Base-by-base conservation (phyloP, 2,797 vertebrate genomes). In the Dipus sagitta region DNA sequence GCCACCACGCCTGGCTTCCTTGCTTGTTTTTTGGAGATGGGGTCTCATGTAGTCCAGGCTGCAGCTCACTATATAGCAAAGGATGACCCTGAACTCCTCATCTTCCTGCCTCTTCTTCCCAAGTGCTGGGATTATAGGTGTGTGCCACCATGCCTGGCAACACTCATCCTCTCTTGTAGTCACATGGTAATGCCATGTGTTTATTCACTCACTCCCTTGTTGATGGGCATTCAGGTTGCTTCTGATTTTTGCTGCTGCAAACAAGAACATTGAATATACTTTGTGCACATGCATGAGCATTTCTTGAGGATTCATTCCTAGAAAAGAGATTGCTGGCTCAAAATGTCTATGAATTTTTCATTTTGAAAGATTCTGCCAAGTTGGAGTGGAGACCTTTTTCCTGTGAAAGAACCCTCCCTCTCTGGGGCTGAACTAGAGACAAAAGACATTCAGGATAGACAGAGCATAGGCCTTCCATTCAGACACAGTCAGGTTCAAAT, bases 291-390 rank as follows among this genome's bases (percentile, higher is more conserved):
- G 68, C 87, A 32, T 72, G 92, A 95, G 30, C 71, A 68, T 90
- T 96, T 96, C 92, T 94, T 95, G 90, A 96, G 94, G 83, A 96
- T 88, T 95, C 86, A 89, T 96, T 96, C 96, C 93, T 96, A 88
- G 94, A 95, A 95, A 90, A 95, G 91, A 94, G 74, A 95, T 83
- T 92, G 82, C 86, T 96, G 95, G 92, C 90, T 96, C 93, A 78
- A 93, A 95, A 76, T n/a, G 32, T 71, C 20, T 75, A 94, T 94
- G 93, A 81, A 92, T 96, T 97, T 97, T 97, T 95, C 92, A 95
- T 94, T 95, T 90, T 64, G 76, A 93, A 96, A 95, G 64, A 93
- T 62, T 83, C 64, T 96, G 96, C 93, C 95, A 95, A 96, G 76
- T 88, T 95, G 70, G 60, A 96, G 77, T 92, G 58, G 80, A 97